phyloP scores from a whole-genome alignment of 2,113 vertebrate species.

The Notiomystis cincta region DNA sequence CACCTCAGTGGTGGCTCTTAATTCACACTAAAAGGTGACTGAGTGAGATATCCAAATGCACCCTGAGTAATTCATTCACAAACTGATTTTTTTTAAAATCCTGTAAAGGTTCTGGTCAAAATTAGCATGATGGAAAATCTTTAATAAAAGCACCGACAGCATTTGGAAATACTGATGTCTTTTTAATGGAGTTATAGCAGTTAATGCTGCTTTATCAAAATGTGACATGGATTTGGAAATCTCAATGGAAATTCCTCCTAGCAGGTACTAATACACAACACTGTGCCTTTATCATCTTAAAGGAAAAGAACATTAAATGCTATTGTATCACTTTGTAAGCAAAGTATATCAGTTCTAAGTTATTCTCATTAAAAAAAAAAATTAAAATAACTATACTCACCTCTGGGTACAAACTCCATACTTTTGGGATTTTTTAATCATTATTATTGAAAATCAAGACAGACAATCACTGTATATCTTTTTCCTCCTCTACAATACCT shows the following conservation, averaged over 20 bases:
- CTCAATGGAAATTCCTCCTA: not conserved
- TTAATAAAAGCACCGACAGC: not conserved
- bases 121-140: not conserved
- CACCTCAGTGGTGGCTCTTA: not conserved
- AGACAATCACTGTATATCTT: not conserved
- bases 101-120: not conserved
- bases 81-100: not conserved
- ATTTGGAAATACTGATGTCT: not conserved
- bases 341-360: not conserved
- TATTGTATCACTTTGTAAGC: not conserved
- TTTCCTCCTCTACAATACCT: not conserved
- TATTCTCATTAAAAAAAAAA: not conserved
- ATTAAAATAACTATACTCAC: not conserved
- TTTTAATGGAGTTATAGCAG: not conserved
- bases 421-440: not conserved
- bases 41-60: not conserved
- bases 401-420: not conserved
- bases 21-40: not conserved
- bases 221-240: not conserved
- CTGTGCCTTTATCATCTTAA: not conserved
- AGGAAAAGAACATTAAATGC: not conserved
- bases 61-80: not conserved
- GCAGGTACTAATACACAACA: not conserved
- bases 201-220: not conserved
- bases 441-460: not conserved